A percentile compares a stretch with the other conserved stretches of the same genome.
These are phyloP conservation scores for Vulpes vulpes DNA, from an alignment of 2,113 vertebrate species.

Conservation along the genomic window DNA sequence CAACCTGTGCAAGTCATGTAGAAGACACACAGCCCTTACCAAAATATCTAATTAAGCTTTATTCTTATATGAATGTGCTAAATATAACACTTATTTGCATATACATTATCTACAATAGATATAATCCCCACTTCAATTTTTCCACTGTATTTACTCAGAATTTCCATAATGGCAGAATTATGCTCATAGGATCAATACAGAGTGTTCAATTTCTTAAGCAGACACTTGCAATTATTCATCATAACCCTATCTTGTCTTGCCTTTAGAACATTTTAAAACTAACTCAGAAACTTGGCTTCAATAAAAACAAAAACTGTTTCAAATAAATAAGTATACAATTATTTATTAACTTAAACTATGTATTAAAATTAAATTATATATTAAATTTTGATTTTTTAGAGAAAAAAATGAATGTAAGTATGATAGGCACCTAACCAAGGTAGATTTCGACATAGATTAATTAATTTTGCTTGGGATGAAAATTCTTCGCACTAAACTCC, in stretches of 20 bases:
- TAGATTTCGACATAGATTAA: constrained; percentile 30
- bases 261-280: not conserved
- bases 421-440: not conserved
- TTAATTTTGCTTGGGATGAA: not conserved
- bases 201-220: not conserved
- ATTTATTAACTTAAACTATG: not conserved
- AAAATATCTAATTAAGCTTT: not conserved
- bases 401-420: not conserved
- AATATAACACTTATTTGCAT: not conserved
- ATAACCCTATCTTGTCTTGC: not conserved
- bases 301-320: not conserved
- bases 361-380: not conserved
- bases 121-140: not conserved
- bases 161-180: not conserved
- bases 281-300: not conserved
- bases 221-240: not conserved
- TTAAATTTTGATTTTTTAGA: not conserved
- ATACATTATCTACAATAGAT: not conserved
- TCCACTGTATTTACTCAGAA: not conserved
- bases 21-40: not conserved
- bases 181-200: not conserved
- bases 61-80: not conserved
- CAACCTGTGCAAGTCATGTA: not conserved
- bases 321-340: not conserved
- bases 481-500: not conserved